Base-by-base conservation (phyloP, 1,140 invertebrate species). In the Galleria mellonella region DNA sequence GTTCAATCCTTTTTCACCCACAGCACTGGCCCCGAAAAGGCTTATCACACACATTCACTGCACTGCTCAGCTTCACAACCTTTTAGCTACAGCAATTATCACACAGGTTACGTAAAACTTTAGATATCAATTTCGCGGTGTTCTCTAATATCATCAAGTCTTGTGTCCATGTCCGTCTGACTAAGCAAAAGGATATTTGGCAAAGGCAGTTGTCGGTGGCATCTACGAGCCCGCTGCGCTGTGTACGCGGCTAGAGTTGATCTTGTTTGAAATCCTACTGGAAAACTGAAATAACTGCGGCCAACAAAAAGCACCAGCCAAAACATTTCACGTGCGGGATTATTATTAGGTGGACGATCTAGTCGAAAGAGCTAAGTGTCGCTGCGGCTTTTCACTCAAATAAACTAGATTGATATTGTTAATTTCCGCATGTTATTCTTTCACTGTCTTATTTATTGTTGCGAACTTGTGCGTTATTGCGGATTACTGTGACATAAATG, bases 341-440 rank as follows among this genome's bases (percentile, higher is more conserved):
- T 83, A 83, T 83, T 85, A 83, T 85, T 85, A 85, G 81, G 78
- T 83, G 78, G 78, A 85, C 77, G 81, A 73, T 76, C 76, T 83
- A 83, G 72, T 50, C 81, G 75, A 79, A 72, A 84, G 72, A 68
- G 75, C 66, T 72, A 71, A 81, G 72, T 77, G 77, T 81, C 68
- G 57, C 56, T 54, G 49, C 49, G 67, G 53, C 62, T 64, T 73
- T 69, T 58, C 66, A 65, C 62, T 57, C 59, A 51, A 69, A 72
- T 75, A 65, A 65, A 68, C 44, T 38, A 43, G 43, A 64, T 65
- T 65, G 48, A 68, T 72, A 69, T 56, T 65, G 44, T 35, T 54
- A 50, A 45, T 57, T 61, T 56, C 54, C 47, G 31, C 15, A 31
- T 15, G 40, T 32, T 32, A 47, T 41, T 27, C 32, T 37, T 36